These are phyloP conservation scores for Leptinotarsa undecemlineata DNA, from an alignment of 1,140 invertebrate species.

Conservation along the genomic window DNA sequence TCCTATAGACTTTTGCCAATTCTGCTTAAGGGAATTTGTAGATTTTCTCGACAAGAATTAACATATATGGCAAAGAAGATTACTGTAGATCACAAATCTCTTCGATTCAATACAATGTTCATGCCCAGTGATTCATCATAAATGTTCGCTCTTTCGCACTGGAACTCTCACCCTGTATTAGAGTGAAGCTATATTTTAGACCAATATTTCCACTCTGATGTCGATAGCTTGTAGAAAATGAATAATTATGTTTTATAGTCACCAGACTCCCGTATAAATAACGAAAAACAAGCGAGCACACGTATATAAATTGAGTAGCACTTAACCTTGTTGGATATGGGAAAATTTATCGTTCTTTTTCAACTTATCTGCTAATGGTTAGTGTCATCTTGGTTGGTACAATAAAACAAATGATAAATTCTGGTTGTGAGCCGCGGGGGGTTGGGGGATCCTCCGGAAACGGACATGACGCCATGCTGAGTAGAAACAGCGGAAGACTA, in stretches of 20 bases:
- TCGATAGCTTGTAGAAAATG: background rate
- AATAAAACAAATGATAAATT: constrained; percentile 37
- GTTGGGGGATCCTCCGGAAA: constrained; percentile 46
- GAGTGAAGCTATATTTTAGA: too few species aligned
- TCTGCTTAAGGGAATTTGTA: too few species aligned
- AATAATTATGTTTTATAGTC: background rate
- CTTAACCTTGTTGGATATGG: constrained; percentile 26
- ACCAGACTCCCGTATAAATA: background rate
- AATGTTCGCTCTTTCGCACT: too few species aligned
- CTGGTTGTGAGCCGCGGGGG: constrained; percentile 25
- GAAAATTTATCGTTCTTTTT: constrained; percentile 29
- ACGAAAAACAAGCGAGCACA: constrained; percentile 19
- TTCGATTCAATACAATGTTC: too few species aligned
- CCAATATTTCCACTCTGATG: too few species aligned
- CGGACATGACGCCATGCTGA: constrained; percentile 57
- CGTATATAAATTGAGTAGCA: constrained; percentile 28
- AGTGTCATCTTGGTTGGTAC: constrained; percentile 31
- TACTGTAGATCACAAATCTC: too few species aligned
- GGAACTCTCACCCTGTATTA: too few species aligned
- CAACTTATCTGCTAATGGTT: constrained; percentile 27
- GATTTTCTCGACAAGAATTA: too few species aligned
- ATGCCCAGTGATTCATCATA: too few species aligned
- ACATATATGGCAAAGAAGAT: too few species aligned
- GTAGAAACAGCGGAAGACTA: constrained; percentile 56
- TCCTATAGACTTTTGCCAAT: too few species aligned